These are phyloP conservation scores for Bolinopsis microptera DNA, from an alignment of 37 sponge, comb jelly and placozoan genomes.

Conservation along the genomic window DNA sequence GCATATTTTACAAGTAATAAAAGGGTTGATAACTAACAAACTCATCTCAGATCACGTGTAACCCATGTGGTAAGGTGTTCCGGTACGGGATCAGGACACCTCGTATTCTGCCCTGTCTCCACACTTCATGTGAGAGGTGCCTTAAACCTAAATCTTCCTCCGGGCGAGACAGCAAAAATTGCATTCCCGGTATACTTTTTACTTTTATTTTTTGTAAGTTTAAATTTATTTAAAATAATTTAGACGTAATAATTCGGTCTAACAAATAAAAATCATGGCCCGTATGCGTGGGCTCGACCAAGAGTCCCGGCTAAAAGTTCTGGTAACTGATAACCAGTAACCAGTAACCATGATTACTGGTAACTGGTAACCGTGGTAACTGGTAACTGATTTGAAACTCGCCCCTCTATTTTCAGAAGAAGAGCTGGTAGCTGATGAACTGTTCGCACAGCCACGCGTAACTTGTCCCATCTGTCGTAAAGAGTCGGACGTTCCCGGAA, in stretches of 20 bases:
- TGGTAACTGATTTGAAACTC: too few species aligned
- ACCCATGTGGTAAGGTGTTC: slow-evolving; percentile 58
- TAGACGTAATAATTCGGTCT: too few species aligned
- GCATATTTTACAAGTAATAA: too few species aligned
- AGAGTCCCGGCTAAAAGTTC: too few species aligned
- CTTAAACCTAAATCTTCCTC: not conserved
- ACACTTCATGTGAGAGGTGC: slow-evolving; percentile 36
- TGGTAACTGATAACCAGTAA: too few species aligned
- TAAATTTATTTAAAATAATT: too few species aligned
- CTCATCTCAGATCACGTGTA: slow-evolving; percentile 61
- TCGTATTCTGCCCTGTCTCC: slow-evolving; percentile 48
- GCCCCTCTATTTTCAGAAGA: not conserved
- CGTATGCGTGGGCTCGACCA: too few species aligned
- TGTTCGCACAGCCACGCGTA: not conserved
- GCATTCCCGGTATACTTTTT: not conserved
- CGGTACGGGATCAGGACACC: slow-evolving; percentile 49
- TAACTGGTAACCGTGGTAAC: too few species aligned
- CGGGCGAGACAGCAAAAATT: not conserved
- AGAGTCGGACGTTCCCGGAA: slow-evolving; percentile 7
- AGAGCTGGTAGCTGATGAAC: not conserved
- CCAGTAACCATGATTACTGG: too few species aligned
- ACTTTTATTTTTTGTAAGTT: not conserved
- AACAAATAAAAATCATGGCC: too few species aligned
- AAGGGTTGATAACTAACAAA: too few species aligned
- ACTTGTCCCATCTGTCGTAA: slow-evolving; percentile 47